Conservation (phyloP, 1,140 invertebrate genomes). For the Heliothis subflexa region DNA sequence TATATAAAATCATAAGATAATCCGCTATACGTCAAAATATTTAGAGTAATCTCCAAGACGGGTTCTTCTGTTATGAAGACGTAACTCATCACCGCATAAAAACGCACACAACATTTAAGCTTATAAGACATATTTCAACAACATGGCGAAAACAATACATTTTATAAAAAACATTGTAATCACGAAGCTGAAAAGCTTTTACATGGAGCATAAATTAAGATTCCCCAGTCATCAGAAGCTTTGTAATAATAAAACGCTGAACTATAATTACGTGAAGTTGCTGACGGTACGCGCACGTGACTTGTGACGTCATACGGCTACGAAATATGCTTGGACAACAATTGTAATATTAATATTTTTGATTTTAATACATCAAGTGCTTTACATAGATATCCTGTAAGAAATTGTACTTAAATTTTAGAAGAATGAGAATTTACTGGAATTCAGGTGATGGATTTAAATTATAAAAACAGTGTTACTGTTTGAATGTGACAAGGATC, state of each 20-base stretch:
- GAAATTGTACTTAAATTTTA: background rate
- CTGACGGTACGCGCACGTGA: background rate
- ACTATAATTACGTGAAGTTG: slow-evolving; percentile 12
- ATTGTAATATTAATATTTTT: slow-evolving; percentile 1
- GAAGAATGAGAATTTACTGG: too few relatives aligned
- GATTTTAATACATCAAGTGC: slow-evolving; percentile 9
- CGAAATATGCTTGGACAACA: background rate
- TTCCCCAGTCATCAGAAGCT: slow-evolving; percentile 30
- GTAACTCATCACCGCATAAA: background rate
- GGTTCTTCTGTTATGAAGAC: slow-evolving; percentile 10
- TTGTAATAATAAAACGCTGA: slow-evolving; percentile 9
- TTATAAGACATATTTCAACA: slow-evolving; percentile 27
- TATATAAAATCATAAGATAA: slow-evolving; percentile 2
- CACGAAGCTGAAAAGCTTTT: slow-evolving; percentile 7
- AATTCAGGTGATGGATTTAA: too few relatives aligned
- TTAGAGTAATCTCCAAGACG: background rate
- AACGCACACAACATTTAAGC: slow-evolving; percentile 21
- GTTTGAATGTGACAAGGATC: too few relatives aligned
- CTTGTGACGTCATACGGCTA: background rate
- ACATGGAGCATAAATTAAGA: slow-evolving; percentile 25
- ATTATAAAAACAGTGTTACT: too few relatives aligned
- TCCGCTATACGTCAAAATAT: slow-evolving; percentile 5
- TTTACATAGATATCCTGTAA: background rate
- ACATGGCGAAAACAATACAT: slow-evolving; percentile 21
- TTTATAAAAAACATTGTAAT: slow-evolving; percentile 4